These are phyloP conservation scores for Rhingia campestris DNA, from an alignment of 2,888 invertebrate genomes.

Conservation along the genomic window DNA sequence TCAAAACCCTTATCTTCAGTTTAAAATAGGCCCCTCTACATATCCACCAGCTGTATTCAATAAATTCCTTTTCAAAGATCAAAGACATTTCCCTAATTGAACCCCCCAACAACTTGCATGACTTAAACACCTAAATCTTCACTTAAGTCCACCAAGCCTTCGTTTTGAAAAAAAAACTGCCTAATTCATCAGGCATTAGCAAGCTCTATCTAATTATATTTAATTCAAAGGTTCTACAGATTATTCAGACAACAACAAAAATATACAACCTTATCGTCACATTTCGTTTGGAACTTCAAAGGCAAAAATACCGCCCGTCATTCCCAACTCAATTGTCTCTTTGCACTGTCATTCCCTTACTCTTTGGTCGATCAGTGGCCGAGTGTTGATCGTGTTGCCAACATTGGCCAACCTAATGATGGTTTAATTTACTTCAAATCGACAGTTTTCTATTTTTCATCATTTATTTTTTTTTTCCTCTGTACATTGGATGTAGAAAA, in stretches of 20 bases:
- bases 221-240: constrained; percentile 29
- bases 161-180: constrained; percentile 25
- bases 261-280: constrained; percentile 20
- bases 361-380: constrained; percentile 41
- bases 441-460: constrained; percentile 58
- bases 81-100: too few relatives aligned
- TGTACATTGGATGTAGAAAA: constrained; percentile 10
- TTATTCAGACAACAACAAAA: constrained; percentile 2
- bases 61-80: too few relatives aligned
- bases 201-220: constrained; percentile 48
- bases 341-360: not conserved
- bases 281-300: constrained; percentile 37
- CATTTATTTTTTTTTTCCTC: constrained; percentile 11
- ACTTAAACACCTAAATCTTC: not conserved
- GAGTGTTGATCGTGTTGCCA: constrained; percentile 19
- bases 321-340: constrained; percentile 26
- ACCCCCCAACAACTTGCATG: too few relatives aligned
- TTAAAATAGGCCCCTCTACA: too few relatives aligned
- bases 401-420: constrained; percentile 79
- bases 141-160: too few relatives aligned
- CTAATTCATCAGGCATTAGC: constrained; percentile 41
- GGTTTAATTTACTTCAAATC: constrained; percentile 82
- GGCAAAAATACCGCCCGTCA: constrained; percentile 26
- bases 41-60: too few relatives aligned
- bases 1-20: too few relatives aligned